Evolutionary conservation across 2,113 vertebrate species (phyloP).

Genomic region (Anguilla rostrata): DNA sequence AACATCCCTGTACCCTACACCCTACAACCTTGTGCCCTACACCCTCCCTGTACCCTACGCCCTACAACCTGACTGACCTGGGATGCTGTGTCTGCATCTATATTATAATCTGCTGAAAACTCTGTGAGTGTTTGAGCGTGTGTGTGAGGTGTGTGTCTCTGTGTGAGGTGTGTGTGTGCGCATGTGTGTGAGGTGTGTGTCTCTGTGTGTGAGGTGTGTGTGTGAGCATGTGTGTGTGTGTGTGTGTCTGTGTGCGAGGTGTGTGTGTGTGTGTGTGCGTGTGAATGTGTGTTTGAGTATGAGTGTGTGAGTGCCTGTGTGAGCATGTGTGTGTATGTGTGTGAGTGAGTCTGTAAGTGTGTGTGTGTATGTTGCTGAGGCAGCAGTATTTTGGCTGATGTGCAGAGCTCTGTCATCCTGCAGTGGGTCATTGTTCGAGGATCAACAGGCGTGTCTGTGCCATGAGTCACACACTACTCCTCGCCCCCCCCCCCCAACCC

Average conservation of each 20-base stretch:
- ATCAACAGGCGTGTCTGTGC: neutral
- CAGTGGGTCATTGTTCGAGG: neutral
- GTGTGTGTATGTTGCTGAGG: neutral
- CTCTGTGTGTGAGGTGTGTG: no score
- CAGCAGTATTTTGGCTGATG: slow-evolving; percentile 22
- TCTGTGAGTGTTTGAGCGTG: neutral
- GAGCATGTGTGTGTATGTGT: neutral
- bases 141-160: no score
- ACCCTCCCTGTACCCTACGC: no score
- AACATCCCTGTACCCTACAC: no score
- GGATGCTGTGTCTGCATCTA: no score
- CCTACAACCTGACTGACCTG: no score
- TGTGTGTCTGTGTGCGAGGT: neutral
- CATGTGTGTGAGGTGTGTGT: no score
- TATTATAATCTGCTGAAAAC: no score
- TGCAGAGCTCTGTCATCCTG: neutral
- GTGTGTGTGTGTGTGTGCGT: neutral
- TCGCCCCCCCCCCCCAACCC: no score
- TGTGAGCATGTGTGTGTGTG: neutral
- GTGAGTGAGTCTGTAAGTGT: neutral
- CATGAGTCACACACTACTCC: slow-evolving; percentile 14
- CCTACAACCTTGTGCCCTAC: no score
- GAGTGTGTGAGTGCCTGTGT: neutral
- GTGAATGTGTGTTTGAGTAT: neutral
- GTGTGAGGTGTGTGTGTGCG: no score